A percentile compares a stretch with the other conserved stretches of the same genome.
Conservation (phyloP, 1,140 invertebrate species). For the Vanessa atalanta region DNA sequence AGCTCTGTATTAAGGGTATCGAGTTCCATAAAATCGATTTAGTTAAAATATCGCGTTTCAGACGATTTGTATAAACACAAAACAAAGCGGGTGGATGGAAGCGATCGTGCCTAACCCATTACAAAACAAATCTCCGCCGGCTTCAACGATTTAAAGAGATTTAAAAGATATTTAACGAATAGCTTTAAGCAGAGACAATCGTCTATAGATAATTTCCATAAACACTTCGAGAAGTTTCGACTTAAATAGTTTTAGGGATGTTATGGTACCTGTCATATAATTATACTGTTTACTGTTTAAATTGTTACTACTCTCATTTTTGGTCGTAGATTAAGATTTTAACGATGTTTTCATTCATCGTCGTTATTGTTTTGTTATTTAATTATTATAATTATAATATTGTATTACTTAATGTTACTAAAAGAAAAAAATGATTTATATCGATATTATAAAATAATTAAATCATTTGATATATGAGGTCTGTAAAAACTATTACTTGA, state of each 20-base stretch:
- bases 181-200: constrained; percentile 6
- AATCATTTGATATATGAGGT: no score
- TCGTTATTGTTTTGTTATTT: no score
- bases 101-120: constrained; percentile 38
- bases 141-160: constrained; percentile 41
- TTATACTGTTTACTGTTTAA: no score
- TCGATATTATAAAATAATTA: no score
- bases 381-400: no score
- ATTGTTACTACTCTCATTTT: no score
- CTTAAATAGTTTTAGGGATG: background rate
- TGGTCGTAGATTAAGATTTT: no score
- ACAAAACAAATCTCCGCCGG: constrained; percentile 44
- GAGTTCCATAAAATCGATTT: constrained; percentile 4
- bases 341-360: no score
- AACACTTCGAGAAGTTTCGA: background rate
- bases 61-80: constrained; percentile 4
- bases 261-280: no score
- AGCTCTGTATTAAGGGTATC: background rate
- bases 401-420: no score
- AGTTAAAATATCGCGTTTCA: constrained; percentile 6
- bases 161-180: constrained; percentile 47
- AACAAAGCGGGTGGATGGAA: constrained; percentile 37
- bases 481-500: no score
- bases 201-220: background rate
- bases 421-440: no score